Conservation (phyloP, 2,888 invertebrate species). For the Drosophila buzzatii region DNA sequence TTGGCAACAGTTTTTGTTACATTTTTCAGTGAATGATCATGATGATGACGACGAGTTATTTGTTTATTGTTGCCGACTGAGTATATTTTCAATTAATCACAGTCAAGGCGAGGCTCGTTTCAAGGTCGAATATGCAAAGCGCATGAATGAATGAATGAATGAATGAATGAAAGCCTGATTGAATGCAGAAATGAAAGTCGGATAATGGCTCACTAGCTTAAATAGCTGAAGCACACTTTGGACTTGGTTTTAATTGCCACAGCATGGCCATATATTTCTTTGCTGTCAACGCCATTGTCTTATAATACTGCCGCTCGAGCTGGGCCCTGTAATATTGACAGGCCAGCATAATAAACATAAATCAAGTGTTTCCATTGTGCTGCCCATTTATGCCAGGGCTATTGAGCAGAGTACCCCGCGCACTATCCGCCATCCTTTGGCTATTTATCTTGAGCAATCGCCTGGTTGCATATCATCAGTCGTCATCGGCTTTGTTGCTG, state of each 20-base stretch:
- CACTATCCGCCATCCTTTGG: constrained; percentile 31
- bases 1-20: constrained; percentile 46
- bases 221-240: constrained; percentile 23
- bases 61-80: constrained; percentile 47
- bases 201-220: constrained; percentile 9
- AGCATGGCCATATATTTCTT: constrained; percentile 62
- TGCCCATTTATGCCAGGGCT: constrained; percentile 28
- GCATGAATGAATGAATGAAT: constrained; percentile 65
- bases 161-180: constrained; percentile 56
- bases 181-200: constrained; percentile 51
- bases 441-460: constrained; percentile 70
- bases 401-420: constrained; percentile 30
- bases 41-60: constrained; percentile 52
- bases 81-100: constrained; percentile 76
- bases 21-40: constrained; percentile 29
- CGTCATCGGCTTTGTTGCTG: constrained; percentile 70
- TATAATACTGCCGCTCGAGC: constrained; percentile 49
- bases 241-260: constrained; percentile 67
- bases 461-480: constrained; percentile 69
- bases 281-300: constrained; percentile 73
- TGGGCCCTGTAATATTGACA: constrained; percentile 59
- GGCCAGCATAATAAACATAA: constrained; percentile 76
- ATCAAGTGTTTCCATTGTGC: constrained; percentile 69
- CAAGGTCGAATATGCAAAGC: constrained; percentile 64
- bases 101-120: constrained; percentile 28